Evolutionary conservation across 2,888 invertebrate genomes (phyloP).

Genomic region (Lysandra coridon): DNA sequence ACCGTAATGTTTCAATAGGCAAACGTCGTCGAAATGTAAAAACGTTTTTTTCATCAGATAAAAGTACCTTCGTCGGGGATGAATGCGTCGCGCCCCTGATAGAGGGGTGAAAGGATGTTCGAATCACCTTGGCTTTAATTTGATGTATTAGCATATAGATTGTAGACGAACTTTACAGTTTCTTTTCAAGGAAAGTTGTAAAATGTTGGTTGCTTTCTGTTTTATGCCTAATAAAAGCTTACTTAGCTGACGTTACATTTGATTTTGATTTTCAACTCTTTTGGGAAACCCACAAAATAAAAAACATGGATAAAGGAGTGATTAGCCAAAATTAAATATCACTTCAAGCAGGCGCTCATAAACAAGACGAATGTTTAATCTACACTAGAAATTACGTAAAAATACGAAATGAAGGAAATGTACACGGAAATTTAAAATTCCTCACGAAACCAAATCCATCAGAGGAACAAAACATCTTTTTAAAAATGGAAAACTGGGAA

Average conservation of each 20-base stretch:
- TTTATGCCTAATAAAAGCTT: neutral
- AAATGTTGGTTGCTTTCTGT: neutral
- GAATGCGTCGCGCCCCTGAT: slow-evolving; percentile 24
- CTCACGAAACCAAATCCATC: neutral
- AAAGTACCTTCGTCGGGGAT: slow-evolving; percentile 26
- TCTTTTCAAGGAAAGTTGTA: neutral
- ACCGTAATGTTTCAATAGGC: slow-evolving; percentile 30
- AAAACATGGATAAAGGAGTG: neutral
- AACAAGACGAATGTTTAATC: neutral
- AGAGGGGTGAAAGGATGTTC: slow-evolving; percentile 14
- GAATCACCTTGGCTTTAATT: slow-evolving; percentile 22
- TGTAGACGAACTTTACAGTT: slow-evolving; percentile 12
- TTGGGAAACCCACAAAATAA: neutral
- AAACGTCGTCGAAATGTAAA: slow-evolving; percentile 25
- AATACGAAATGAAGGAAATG: neutral
- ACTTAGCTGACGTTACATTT: neutral
- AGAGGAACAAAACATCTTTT: neutral
- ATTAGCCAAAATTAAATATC: neutral
- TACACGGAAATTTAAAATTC: neutral
- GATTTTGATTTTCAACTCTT: neutral
- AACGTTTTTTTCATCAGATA: slow-evolving; percentile 30
- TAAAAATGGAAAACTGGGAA: neutral
- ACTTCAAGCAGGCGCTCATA: neutral
- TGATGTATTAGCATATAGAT: slow-evolving; percentile 6
- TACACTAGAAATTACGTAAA: neutral